Evolutionary conservation across 2,113 vertebrate genomes (phyloP).

Genomic region (Phalacrocorax carbo): DNA sequence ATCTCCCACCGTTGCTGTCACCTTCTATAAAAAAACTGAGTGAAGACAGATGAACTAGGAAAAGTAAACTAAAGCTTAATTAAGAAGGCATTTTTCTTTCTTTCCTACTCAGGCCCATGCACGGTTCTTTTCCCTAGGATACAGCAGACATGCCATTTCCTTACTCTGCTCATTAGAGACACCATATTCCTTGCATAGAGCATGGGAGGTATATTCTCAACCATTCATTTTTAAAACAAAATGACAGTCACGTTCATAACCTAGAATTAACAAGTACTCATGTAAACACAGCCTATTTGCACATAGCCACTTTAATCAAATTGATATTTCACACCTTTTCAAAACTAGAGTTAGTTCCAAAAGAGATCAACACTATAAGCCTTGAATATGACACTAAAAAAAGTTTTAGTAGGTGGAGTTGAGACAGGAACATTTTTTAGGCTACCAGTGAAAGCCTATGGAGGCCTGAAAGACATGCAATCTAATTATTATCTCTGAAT

Average conservation of each 20-base stretch:
- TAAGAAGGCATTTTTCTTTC: conserved; percentile 8
- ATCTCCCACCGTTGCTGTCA: conserved; percentile 10
- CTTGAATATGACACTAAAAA: neutral
- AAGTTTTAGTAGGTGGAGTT: neutral
- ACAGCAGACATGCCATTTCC: conserved; percentile 41
- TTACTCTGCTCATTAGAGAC: conserved; percentile 69
- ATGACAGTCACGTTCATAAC: conserved; percentile 30
- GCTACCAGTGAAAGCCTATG: neutral
- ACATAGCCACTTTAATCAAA: conserved; percentile 7
- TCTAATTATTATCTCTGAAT: neutral
- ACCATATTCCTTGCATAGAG: conserved; percentile 37
- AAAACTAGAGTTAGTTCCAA: neutral
- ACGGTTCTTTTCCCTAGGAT: conserved; percentile 25
- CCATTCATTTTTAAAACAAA: conserved; percentile 62
- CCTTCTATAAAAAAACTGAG: conserved; percentile 31
- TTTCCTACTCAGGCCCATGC: conserved; percentile 5
- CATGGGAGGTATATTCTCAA: neutral
- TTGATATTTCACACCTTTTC: conserved; percentile 57
- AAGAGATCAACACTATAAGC: neutral
- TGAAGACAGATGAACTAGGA: conserved; percentile 28
- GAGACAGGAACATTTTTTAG: neutral
- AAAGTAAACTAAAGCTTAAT: conserved; percentile 55
- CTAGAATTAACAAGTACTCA: conserved; percentile 34
- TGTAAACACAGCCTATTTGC: conserved; percentile 58
- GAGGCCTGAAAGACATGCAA: neutral